Evolutionary conservation across 2,888 invertebrate species (phyloP), one percentile per base, ranked within the genome.

Genomic region (Lasioglossum calceatum): DNA sequence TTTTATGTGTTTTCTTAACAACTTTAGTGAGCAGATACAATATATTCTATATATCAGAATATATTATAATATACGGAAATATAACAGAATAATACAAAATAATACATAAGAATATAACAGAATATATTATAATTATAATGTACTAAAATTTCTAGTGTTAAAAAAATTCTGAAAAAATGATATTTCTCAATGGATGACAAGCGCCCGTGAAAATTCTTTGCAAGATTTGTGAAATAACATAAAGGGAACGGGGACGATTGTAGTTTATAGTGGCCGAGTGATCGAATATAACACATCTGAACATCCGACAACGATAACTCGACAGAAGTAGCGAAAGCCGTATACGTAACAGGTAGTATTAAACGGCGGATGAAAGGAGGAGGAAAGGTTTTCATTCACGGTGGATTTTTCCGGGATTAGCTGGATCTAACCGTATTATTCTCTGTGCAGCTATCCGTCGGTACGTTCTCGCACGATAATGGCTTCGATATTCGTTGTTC

Each of bases 321-420:
- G 44, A 36, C 19, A 58, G 81, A 72, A 86, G 73, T 67, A 71
- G 50, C 19, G 70, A 73, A 64, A 71, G 44, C 58, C 50, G 76
- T 80, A 42, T 79, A 79, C 75, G 78, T 78, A 86, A 85, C 85
- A 86, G 81, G 85, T 85, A 85, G 85, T 78, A 85, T 86, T 64
- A 77, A 84, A 81, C 54, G 80, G 36, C 58, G 78, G 39, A 81
- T 77, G 85, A 81, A 81, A 81, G 81, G 54, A 81, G 78, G 81
- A 81, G 72, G 71, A 67, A 86, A 87, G 73, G 82, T 79, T 79
- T 86, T 85, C 82, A 79, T 86, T 82, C 86, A 54, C 78, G 47
- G 70, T 61, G 78, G 86, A 86, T 85, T 86, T 86, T 82, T 82
- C 82, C 36, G 16, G 87, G 82, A 86, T 87, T 86, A 86, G 77